These are phyloP conservation scores for Trachemys scripta DNA, from an alignment of 2,113 vertebrate genomes.

Conservation along the genomic window DNA sequence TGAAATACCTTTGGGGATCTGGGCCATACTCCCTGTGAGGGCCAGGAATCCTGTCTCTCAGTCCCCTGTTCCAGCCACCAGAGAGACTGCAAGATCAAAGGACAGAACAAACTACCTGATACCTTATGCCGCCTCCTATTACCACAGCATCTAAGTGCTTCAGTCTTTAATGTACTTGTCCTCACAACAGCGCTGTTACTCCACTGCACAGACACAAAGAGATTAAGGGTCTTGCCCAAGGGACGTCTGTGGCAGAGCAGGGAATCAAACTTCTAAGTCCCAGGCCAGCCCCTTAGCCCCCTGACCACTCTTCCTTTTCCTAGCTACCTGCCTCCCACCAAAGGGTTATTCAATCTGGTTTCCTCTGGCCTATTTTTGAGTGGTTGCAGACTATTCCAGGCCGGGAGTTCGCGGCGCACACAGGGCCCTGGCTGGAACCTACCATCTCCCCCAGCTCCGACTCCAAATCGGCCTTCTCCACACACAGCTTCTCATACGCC, in stretches of 20 bases:
- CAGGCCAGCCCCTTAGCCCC: not conserved
- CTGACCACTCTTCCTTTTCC: not conserved
- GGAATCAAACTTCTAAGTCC: not conserved
- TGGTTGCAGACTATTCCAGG: not conserved
- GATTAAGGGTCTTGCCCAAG: not conserved
- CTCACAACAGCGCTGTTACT: not conserved
- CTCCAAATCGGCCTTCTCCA: slow-evolving; percentile 95
- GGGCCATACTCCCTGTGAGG: not conserved
- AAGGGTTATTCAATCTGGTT: not conserved
- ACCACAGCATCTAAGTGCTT: not conserved
- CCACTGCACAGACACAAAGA: not conserved
- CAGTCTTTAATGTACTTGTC: accelerated
- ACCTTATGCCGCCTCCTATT: accelerated
- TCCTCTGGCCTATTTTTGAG: not conserved
- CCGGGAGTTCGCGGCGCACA: not conserved
- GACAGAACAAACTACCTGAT: not conserved
- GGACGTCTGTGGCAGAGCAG: not conserved
- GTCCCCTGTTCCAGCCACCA: not conserved
- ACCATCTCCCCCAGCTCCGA: slow-evolving; percentile 96
- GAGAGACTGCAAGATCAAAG: not conserved
- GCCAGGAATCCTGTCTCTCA: not conserved
- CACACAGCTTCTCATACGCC: slow-evolving; percentile 97
- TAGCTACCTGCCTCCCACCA: not conserved
- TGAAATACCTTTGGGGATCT: not conserved
- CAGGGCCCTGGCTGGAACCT: slow-evolving; percentile 28